Evolutionary conservation across 2,888 invertebrate genomes (phyloP), one percentile per base, ranked within the genome.

Genomic region (Tachina lurida): DNA sequence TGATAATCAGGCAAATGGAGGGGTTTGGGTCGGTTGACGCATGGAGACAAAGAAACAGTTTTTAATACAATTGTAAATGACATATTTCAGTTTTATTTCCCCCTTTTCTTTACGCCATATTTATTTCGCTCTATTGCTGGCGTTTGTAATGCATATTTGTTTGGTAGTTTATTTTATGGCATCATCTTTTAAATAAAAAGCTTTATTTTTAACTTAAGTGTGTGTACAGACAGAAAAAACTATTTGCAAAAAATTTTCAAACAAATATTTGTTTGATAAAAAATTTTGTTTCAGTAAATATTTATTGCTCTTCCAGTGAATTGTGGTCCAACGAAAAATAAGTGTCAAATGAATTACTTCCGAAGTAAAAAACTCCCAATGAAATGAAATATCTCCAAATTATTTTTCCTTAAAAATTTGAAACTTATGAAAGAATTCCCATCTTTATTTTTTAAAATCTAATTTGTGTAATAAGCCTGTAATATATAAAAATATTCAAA

Each of bases 171-270:
- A 54, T 56, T 73, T 76, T 79, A 83, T 86, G 67, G 22, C 54
- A 76, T 83, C 83, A 68, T 79, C 78, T 63, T 58, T 60, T 75
- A 78, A 70, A 70, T 71, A 79, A 71, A 22, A 82, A 81, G 74
- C 58, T 85, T 60, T 7, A 31, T 31, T 7, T 7, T 31, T 7
- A 31, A 31, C 31, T 31, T 31, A 31, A 31, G 7, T 31, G 7
- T 31, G 0, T 31, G 31, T 31, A 31, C 31, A 31, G n/a, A n/a
- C 31, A 31, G 31, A 31, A 31, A 5, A 31, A 31, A 31, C 31
- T 31, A 31, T 31, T 31, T 7, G 7, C 31, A 31, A 7, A 31
- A 31, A 54, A 12, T 10, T 62, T 65, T 15, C n/a, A 31, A 5
- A 45, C 10, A 60, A 68, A 12, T 58, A 17, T 45, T 56, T 56